phyloP scores from a whole-genome alignment of 2,888 invertebrate species.

The Salticus scenicus region DNA sequence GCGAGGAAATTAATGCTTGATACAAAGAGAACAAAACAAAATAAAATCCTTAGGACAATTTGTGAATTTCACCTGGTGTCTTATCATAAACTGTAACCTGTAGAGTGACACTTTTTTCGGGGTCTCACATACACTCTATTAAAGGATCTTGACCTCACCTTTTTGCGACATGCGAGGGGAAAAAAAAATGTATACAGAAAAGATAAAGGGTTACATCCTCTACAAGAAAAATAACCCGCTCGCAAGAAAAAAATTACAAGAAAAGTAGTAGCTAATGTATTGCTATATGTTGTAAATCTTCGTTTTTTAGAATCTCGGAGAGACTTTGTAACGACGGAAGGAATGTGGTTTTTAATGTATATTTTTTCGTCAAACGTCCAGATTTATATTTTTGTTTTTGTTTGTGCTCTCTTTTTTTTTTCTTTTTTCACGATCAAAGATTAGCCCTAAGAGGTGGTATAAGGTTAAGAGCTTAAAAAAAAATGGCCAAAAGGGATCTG shows the following conservation, averaged over 20 bases:
- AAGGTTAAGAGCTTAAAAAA: slow-evolving; percentile 1
- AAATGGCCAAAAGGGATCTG: neutral
- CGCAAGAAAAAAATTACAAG: slow-evolving; percentile 27
- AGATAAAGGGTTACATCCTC: slow-evolving; percentile 30
- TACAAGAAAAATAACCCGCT: slow-evolving; percentile 48
- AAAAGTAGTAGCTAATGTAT: slow-evolving; percentile 35
- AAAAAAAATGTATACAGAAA: neutral
- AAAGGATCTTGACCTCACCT: slow-evolving; percentile 47
- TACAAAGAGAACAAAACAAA: neutral
- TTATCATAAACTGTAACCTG: slow-evolving; percentile 35
- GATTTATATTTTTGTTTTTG: neutral
- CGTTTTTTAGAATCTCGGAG: slow-evolving; percentile 16
- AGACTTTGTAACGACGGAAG: neutral
- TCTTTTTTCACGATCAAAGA: neutral
- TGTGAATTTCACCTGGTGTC: slow-evolving; percentile 18
- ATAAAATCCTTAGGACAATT: neutral
- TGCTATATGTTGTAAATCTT: slow-evolving; percentile 35
- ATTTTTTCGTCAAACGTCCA: slow-evolving; percentile 12
- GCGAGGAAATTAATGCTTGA: neutral
- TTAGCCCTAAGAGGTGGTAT: neutral
- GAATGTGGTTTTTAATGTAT: slow-evolving; percentile 14
- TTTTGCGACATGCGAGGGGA: neutral
- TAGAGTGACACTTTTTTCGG: slow-evolving; percentile 48
- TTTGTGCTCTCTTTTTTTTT: slow-evolving; percentile 4
- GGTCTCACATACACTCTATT: neutral